Conservation (phyloP, 92 coral and sea anemone species). For the Umimayanthus chanpuru region DNA sequence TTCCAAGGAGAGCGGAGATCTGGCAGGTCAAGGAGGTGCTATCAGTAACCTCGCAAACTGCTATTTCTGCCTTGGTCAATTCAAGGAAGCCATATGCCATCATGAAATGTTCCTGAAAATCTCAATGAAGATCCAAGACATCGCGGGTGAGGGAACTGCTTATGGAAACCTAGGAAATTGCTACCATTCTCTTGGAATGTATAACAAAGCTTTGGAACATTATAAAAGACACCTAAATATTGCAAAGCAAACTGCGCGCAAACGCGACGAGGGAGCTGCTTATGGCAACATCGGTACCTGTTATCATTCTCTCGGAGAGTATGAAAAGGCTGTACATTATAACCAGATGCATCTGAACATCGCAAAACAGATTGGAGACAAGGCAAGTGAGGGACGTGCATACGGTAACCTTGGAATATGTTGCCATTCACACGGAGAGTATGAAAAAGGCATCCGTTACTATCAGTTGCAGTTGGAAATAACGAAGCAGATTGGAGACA, state of each 20-base stretch:
- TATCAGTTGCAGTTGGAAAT: not conserved
- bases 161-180: not conserved
- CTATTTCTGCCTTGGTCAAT: not conserved
- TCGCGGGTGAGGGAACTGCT: not conserved
- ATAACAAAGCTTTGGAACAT: not conserved
- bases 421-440: not conserved
- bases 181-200: not conserved
- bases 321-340: not conserved
- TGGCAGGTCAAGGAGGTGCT: not conserved
- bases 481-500: conserved; percentile 12
- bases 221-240: not conserved
- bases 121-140: not conserved
- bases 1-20: not conserved
- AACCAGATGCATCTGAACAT: not conserved
- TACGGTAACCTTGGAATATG: conserved; percentile 1
- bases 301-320: conserved; percentile 7
- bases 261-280: not conserved
- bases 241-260: not conserved
- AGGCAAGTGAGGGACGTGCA: not conserved
- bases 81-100: not conserved
- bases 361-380: not conserved
- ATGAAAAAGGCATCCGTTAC: not conserved
- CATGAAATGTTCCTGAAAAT: not conserved
- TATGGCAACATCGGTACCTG: conserved; percentile 1
- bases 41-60: conserved; percentile 1